Conservation (phyloP, 2,888 invertebrate species). For the Cryptus viduatorius region DNA sequence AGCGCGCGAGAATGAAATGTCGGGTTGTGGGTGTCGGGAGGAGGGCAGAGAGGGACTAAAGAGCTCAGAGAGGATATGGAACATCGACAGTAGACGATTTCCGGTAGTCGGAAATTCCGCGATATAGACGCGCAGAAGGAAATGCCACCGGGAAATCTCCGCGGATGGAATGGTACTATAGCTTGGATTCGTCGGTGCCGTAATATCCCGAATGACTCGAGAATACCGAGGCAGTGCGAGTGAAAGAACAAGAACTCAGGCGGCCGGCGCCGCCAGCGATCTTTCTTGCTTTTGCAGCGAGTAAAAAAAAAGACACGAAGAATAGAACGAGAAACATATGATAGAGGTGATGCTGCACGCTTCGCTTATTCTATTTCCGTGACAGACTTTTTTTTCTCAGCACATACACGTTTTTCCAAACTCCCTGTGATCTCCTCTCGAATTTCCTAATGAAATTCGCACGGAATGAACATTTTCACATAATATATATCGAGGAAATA, state of each 20-base stretch:
- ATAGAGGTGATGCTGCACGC: not conserved
- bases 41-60: not conserved
- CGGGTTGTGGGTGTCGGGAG: not conserved
- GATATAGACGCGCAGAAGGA: not conserved
- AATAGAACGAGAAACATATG: not conserved
- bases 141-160: slow-evolving; percentile 25
- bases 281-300: not conserved
- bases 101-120: slow-evolving; percentile 17
- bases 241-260: slow-evolving; percentile 3
- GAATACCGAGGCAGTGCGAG: not conserved
- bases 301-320: not conserved
- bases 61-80: slow-evolving; percentile 3
- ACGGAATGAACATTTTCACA: no score
- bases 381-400: not conserved
- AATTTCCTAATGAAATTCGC: no score
- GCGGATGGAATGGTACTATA: slow-evolving; percentile 1
- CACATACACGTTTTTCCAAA: not conserved
- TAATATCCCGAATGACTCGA: not conserved
- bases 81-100: slow-evolving; percentile 15
- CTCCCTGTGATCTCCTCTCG: not conserved
- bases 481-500: no score
- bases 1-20: not conserved
- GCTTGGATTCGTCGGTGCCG: slow-evolving; percentile 1
- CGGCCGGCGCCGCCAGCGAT: slow-evolving; percentile 4
- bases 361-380: not conserved